Evolutionary conservation across 2,113 vertebrate genomes (phyloP).

Genomic region (Sceloporus tristichus): DNA sequence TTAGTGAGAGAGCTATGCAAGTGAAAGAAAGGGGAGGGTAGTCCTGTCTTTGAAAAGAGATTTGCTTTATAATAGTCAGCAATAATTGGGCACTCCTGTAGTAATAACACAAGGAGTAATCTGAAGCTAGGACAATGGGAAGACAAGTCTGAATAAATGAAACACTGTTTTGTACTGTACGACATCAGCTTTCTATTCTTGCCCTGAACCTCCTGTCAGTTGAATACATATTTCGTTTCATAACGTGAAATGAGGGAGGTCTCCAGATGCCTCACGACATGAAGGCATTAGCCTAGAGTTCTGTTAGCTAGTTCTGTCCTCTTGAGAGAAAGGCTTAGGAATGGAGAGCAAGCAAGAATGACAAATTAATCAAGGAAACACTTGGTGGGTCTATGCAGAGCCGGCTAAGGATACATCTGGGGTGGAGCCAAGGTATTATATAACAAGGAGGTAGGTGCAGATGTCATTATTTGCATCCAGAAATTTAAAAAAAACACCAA

Average conservation of each 20-base stretch:
- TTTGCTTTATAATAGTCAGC: not conserved
- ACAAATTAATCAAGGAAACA: slow-evolving; percentile 56
- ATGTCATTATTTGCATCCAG: slow-evolving; percentile 65
- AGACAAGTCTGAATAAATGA: not conserved
- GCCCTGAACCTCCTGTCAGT: not conserved
- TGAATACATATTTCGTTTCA: not conserved
- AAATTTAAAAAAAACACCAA: slow-evolving; percentile 61
- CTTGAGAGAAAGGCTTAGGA: slow-evolving; percentile 47
- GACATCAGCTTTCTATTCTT: not conserved
- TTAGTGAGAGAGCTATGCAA: not conserved
- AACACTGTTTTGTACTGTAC: not conserved
- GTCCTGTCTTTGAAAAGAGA: not conserved
- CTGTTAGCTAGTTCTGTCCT: slow-evolving; percentile 16
- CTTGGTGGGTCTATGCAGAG: slow-evolving; percentile 16
- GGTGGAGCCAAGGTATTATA: slow-evolving; percentile 50
- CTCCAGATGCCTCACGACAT: slow-evolving; percentile 43
- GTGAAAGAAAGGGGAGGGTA: no score
- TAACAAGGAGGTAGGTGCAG: slow-evolving; percentile 62
- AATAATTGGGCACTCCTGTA: not conserved
- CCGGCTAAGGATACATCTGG: slow-evolving; percentile 55
- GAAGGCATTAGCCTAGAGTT: slow-evolving; percentile 5
- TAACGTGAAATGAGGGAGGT: not conserved
- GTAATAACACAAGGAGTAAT: slow-evolving; percentile 2
- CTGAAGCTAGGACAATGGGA: not conserved
- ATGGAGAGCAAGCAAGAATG: slow-evolving; percentile 40